Evolutionary conservation across 2,797 vertebrate species (phyloP).

Genomic region (Enteromius radiatus): DNA sequence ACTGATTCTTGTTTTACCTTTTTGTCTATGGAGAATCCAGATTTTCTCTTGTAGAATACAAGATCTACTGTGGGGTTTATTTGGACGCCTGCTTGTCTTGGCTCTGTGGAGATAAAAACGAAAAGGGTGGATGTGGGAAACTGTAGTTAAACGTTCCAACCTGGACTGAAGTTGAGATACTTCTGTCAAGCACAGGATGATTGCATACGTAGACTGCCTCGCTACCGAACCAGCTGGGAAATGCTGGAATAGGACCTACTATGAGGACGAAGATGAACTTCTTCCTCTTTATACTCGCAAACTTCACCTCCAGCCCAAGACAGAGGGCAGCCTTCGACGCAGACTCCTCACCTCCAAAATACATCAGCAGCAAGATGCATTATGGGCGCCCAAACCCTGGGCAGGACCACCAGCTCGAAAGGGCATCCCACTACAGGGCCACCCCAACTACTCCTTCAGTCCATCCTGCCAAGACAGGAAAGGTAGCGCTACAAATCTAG

Average conservation of each 20-base stretch:
- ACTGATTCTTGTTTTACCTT: not conserved
- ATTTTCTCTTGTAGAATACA: not conserved
- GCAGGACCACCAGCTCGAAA: slow-evolving; percentile 32
- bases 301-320: slow-evolving; percentile 55
- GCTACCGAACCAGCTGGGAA: slow-evolving; percentile 50
- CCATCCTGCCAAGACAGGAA: slow-evolving; percentile 34
- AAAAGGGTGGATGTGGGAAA: slow-evolving; percentile 1
- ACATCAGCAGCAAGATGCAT: slow-evolving; percentile 58
- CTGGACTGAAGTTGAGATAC: not conserved
- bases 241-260: slow-evolving; percentile 60
- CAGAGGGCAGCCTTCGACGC: slow-evolving; percentile 57
- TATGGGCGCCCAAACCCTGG: slow-evolving; percentile 51
- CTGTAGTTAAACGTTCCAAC: not conserved
- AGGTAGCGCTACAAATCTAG: slow-evolving; percentile 51
- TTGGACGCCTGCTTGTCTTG: not conserved
- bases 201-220: slow-evolving; percentile 60
- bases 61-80: slow-evolving; percentile 9
- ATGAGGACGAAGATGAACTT: slow-evolving; percentile 64
- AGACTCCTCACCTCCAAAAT: slow-evolving; percentile 62
- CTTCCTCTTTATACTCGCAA: slow-evolving; percentile 55
- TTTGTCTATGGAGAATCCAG: not conserved
- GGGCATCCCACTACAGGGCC: slow-evolving; percentile 22
- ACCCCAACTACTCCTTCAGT: slow-evolving; percentile 32
- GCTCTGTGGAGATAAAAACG: slow-evolving; percentile 4
- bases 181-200: slow-evolving; percentile 47